phyloP scores from a whole-genome alignment of 1,140 invertebrate species.

The Choristoneura fumiferana region DNA sequence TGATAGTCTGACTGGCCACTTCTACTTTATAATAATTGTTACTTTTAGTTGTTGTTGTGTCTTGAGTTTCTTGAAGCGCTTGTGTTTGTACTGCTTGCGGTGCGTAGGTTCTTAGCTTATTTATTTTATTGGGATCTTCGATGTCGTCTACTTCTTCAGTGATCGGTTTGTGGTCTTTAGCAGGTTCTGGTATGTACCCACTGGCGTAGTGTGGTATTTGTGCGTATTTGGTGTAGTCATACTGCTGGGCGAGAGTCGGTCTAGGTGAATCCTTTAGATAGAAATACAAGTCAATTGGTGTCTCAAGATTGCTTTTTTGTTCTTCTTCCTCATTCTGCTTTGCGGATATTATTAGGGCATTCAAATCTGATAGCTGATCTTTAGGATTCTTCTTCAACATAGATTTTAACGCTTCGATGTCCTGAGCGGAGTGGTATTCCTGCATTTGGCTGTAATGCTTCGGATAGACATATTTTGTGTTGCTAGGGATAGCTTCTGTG shows the following conservation, averaged over 20 bases:
- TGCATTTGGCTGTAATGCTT: slow-evolving; percentile 51
- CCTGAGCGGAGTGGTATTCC: slow-evolving; percentile 46
- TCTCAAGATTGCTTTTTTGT: slow-evolving; percentile 32
- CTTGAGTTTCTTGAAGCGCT: slow-evolving; percentile 26
- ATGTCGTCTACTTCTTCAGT: slow-evolving; percentile 70
- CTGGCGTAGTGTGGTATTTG: slow-evolving; percentile 40
- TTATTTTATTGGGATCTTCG: slow-evolving; percentile 46
- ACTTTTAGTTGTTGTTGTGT: slow-evolving; percentile 48
- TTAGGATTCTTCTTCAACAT: slow-evolving; percentile 47
- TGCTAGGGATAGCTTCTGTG: slow-evolving; percentile 48
- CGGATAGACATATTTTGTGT: slow-evolving; percentile 45
- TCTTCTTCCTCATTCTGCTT: slow-evolving; percentile 25
- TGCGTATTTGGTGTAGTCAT: slow-evolving; percentile 34
- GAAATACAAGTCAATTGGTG: slow-evolving; percentile 56
- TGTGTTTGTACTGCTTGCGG: slow-evolving; percentile 29
- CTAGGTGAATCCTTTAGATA: slow-evolving; percentile 49
- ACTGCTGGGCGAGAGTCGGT: slow-evolving; percentile 26
- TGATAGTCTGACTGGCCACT: slow-evolving; percentile 56
- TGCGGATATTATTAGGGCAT: slow-evolving; percentile 39
- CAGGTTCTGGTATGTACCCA: slow-evolving; percentile 28
- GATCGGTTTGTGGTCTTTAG: slow-evolving; percentile 66
- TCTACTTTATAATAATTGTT: slow-evolving; percentile 68
- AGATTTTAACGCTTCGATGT: slow-evolving; percentile 51
- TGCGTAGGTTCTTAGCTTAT: slow-evolving; percentile 23
- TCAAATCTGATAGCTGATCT: slow-evolving; percentile 53